Conservation (phyloP, 2,888 invertebrate species). For the Helobdella robusta region DNA sequence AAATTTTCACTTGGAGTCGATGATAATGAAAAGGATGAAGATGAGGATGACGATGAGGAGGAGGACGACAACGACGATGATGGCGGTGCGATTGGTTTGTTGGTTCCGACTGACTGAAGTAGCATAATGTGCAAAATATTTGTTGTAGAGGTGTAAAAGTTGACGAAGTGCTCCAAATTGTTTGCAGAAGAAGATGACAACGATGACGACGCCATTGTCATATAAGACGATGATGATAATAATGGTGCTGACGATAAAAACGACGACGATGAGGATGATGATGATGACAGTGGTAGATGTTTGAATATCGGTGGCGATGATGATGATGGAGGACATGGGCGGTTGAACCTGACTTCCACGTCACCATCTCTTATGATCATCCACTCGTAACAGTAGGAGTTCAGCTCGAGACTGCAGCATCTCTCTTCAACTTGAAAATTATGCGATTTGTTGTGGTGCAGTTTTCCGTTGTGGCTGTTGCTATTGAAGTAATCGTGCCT, state of each 20-base stretch:
- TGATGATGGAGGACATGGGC: slow-evolving; percentile 12
- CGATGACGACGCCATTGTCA: neutral
- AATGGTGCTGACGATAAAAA: neutral
- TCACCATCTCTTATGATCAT: slow-evolving; percentile 9
- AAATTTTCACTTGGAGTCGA: neutral
- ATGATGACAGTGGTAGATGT: too few species aligned
- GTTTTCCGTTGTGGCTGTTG: too few species aligned
- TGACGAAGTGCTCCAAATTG: neutral
- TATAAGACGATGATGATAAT: neutral
- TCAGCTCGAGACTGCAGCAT: neutral
- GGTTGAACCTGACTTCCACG: slow-evolving; percentile 9
- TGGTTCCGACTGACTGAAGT: neutral
- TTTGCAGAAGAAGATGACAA: neutral
- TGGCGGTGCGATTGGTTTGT: neutral
- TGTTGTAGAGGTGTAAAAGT: slow-evolving; percentile 6
- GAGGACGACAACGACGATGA: neutral
- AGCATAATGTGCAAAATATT: slow-evolving; percentile 6
- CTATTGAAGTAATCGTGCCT: neutral
- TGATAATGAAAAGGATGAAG: neutral
- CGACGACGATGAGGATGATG: neutral
- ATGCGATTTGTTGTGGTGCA: too few species aligned
- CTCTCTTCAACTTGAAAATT: too few species aligned
- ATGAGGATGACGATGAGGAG: slow-evolving; percentile 5
- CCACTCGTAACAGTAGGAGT: slow-evolving; percentile 2
- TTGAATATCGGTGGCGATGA: neutral